These are phyloP conservation scores for Lasiurus cinereus DNA, from an alignment of 2,113 vertebrate genomes.

Conservation along the genomic window DNA sequence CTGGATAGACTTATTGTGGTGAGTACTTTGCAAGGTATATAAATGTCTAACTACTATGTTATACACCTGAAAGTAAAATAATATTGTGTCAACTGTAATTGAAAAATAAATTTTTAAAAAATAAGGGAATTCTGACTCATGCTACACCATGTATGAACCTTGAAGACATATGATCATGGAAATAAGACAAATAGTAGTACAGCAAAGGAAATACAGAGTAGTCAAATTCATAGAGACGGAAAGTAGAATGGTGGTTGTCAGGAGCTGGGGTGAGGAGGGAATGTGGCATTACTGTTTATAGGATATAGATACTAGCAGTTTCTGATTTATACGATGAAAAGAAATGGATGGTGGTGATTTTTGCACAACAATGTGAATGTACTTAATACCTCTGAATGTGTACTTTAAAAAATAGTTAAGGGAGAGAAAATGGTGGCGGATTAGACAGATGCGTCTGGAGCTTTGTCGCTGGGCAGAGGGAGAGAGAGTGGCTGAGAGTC, in stretches of 20 bases:
- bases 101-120: neutral
- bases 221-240: neutral
- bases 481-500: no score
- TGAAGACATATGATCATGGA: neutral
- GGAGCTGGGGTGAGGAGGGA: neutral
- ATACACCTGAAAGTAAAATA: neutral
- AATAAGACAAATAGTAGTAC: neutral
- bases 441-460: no score
- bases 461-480: no score
- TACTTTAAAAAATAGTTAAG: neutral
- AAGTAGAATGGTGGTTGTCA: neutral
- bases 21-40: neutral
- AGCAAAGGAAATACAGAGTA: neutral
- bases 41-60: neutral
- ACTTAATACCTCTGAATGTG: neutral
- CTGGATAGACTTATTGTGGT: neutral
- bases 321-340: neutral
- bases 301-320: neutral
- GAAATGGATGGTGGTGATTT: neutral
- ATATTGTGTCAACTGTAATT: neutral
- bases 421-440: no score
- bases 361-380: neutral
- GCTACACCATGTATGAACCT: neutral
- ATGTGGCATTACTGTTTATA: neutral
- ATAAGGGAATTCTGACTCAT: neutral